Evolutionary conservation across 1,140 invertebrate genomes (phyloP).

Genomic region (Diachasmimorpha longicaudata): DNA sequence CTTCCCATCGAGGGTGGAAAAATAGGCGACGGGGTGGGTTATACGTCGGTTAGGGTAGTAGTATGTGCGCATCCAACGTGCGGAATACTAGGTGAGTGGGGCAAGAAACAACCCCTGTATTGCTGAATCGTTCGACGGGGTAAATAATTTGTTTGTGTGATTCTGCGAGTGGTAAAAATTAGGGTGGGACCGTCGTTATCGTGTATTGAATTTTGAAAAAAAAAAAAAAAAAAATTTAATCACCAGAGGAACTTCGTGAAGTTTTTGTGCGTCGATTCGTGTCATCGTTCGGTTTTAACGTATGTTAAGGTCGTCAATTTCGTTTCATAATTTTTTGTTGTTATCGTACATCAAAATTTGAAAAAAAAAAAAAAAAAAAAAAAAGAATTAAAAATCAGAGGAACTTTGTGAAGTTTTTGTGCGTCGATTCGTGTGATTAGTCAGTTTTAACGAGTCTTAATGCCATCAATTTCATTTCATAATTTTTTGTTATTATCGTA

Average conservation of each 20-base stretch:
- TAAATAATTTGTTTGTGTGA: conserved; percentile 1
- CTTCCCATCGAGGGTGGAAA: conserved; percentile 1
- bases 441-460: neutral
- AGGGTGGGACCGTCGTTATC: neutral
- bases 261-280: neutral
- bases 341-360: neutral
- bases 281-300: neutral
- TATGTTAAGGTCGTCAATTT: too few relatives aligned
- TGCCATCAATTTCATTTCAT: neutral
- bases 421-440: neutral
- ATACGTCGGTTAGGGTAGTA: neutral
- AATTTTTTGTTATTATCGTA: neutral
- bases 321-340: neutral
- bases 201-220: neutral
- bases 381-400: neutral
- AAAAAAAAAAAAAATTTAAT: neutral
- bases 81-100: conserved; percentile 19
- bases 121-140: conserved; percentile 9
- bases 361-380: neutral
- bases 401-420: neutral
- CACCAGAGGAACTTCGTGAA: neutral
- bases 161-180: neutral
- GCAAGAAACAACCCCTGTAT: conserved; percentile 1
- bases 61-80: conserved; percentile 16
- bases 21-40: neutral